Evolutionary conservation across 2,113 vertebrate genomes (phyloP).

Genomic region (Takifugu bimaculatus): DNA sequence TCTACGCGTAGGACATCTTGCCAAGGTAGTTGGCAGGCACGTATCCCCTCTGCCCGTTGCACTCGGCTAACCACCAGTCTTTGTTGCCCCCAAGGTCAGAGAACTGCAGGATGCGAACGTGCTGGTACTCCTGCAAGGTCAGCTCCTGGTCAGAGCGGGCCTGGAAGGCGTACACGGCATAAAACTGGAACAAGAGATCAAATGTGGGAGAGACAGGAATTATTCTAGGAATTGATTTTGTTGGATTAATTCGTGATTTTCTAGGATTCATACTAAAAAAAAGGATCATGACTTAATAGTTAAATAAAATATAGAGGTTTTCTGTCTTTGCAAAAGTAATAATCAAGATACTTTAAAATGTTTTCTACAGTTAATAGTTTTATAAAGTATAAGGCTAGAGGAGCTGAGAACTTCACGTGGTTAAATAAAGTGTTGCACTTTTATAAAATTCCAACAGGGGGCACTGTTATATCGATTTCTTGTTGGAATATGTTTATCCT

Average conservation of each 20-base stretch:
- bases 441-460: conserved; percentile 46
- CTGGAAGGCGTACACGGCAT: conserved; percentile 91
- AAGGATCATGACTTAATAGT: too few species aligned
- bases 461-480: conserved; percentile 36
- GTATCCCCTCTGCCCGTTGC: conserved; percentile 87
- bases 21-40: conserved; percentile 95
- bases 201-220: background rate
- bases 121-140: conserved; percentile 89
- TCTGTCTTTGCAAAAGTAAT: too few species aligned
- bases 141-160: conserved; percentile 91
- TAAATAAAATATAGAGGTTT: too few species aligned
- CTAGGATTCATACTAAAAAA: too few species aligned
- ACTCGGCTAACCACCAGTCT: conserved; percentile 96
- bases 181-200: conserved; percentile 77
- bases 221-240: background rate
- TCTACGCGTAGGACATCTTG: conserved; percentile 93
- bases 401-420: too few species aligned
- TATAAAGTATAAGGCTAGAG: background rate
- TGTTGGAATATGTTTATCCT: too few species aligned
- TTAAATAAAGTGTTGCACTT: too few species aligned
- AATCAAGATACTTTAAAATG: background rate
- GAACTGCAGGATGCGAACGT: conserved; percentile 86
- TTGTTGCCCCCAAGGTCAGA: conserved; percentile 91
- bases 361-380: background rate
- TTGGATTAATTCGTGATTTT: too few species aligned